These are phyloP conservation scores for Brachionus asplanchnoidis DNA, from an alignment of 1,140 invertebrate genomes.

Conservation along the genomic window DNA sequence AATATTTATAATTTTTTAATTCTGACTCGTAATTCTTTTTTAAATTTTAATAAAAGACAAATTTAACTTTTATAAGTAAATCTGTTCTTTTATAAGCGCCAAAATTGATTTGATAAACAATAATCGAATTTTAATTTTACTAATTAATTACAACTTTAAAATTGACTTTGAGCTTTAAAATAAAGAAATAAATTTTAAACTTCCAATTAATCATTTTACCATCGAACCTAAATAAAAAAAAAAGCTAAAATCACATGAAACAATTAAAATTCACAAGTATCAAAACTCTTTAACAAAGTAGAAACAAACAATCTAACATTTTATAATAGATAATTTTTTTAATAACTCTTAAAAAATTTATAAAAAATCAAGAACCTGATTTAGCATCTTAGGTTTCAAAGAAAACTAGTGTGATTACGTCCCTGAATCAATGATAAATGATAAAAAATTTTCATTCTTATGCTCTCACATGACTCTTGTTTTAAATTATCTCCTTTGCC, in stretches of 20 bases:
- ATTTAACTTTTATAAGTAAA: too few species aligned
- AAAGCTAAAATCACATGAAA: background rate
- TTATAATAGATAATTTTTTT: background rate
- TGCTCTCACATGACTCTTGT: background rate
- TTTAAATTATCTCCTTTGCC: background rate
- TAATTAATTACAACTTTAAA: too few species aligned
- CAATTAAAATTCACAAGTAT: conserved; percentile 1
- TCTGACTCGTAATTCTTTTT: too few species aligned
- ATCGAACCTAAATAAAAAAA: background rate
- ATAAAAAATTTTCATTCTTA: background rate
- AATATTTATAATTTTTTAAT: too few species aligned
- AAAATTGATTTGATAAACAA: too few species aligned
- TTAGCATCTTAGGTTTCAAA: background rate
- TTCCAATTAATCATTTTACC: background rate
- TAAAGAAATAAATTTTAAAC: background rate
- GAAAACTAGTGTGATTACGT: background rate
- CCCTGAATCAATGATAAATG: background rate
- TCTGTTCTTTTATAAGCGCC: too few species aligned
- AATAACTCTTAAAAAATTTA: background rate
- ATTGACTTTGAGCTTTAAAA: too few species aligned
- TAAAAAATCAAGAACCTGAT: conserved; percentile 29
- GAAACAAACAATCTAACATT: conserved; percentile 3
- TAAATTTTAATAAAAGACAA: too few species aligned
- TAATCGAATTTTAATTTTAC: too few species aligned
- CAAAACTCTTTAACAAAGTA: background rate